These are phyloP conservation scores for Coranthus polyacanthus DNA, from an alignment of 2,797 vertebrate species.

Conservation along the genomic window DNA sequence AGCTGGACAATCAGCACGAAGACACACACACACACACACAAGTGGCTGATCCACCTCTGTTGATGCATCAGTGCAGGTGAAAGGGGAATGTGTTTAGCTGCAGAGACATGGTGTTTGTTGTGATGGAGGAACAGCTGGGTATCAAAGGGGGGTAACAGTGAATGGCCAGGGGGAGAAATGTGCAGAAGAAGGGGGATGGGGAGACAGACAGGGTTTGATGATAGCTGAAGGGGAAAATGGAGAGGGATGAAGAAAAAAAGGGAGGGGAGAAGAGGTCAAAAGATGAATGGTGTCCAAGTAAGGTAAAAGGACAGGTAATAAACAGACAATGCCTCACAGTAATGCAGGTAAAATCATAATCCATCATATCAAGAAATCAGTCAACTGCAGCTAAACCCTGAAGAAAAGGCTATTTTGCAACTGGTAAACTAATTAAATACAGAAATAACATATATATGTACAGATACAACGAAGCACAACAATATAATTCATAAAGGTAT, in stretches of 20 bases:
- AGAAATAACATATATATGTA: neutral
- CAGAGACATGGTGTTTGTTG: neutral
- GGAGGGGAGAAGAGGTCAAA: constrained; percentile 16
- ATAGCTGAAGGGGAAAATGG: constrained; percentile 16
- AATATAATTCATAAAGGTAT: neutral
- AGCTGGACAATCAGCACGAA: constrained; percentile 30
- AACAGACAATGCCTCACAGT: constrained; percentile 19
- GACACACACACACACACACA: constrained; percentile 1
- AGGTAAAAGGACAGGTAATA: neutral
- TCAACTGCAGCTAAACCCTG: neutral
- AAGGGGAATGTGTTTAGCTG: constrained; percentile 4
- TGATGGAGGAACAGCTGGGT: constrained; percentile 18
- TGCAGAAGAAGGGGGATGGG: constrained; percentile 46
- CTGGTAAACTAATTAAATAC: neutral
- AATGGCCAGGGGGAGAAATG: constrained; percentile 33
- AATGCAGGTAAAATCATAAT: neutral
- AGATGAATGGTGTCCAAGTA: constrained; percentile 32
- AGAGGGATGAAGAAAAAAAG: neutral
- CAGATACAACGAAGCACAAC: neutral
- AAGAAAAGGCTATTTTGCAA: neutral
- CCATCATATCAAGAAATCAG: neutral
- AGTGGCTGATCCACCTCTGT: neutral
- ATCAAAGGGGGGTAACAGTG: constrained; percentile 7
- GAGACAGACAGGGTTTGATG: constrained; percentile 36
- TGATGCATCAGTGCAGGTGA: constrained; percentile 51